Evolutionary conservation across 1,140 invertebrate species (phyloP).

Genomic region (Pollicipes pollicipes): DNA sequence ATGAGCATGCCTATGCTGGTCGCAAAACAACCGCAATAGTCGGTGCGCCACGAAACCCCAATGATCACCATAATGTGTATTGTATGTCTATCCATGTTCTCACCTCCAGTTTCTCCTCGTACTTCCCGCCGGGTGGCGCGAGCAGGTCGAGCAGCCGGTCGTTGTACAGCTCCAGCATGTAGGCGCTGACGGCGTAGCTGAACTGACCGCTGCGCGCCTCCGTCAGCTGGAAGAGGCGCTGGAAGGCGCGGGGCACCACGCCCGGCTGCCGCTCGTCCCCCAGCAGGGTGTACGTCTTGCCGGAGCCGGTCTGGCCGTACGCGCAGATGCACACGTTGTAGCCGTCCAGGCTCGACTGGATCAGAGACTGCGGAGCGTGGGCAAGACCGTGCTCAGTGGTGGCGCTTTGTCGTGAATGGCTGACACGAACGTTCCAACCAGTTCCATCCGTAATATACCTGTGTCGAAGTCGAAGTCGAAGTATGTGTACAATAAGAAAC

Average conservation of each 20-base stretch:
- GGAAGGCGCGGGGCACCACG: constrained; percentile 64
- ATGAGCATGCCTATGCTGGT: too few species aligned
- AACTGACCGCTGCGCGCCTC: constrained; percentile 43
- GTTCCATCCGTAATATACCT: too few species aligned
- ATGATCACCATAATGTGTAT: too few species aligned
- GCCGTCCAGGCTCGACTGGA: constrained; percentile 30
- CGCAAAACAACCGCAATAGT: too few species aligned
- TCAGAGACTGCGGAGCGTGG: constrained; percentile 12
- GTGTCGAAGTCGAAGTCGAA: too few species aligned
- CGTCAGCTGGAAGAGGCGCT: constrained; percentile 61
- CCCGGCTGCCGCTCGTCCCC: constrained; percentile 39
- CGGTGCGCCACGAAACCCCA: too few species aligned
- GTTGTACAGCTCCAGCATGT: constrained; percentile 34
- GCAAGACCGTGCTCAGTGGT: not conserved
- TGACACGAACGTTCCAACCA: too few species aligned
- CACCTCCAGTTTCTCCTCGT: constrained; percentile 11
- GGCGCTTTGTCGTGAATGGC: too few species aligned
- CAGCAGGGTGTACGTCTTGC: constrained; percentile 84
- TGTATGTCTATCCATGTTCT: too few species aligned
- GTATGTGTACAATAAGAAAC: too few species aligned
- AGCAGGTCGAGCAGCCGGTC: constrained; percentile 56
- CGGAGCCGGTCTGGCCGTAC: constrained; percentile 86
- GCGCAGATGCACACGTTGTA: constrained; percentile 83
- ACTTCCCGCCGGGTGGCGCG: constrained; percentile 23
- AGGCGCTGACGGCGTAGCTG: constrained; percentile 37